Percentiles rank a stretch among this genome's conserved stretches.
Conservation (phyloP, 2,888 invertebrate species). For the Tetropium fuscum region DNA sequence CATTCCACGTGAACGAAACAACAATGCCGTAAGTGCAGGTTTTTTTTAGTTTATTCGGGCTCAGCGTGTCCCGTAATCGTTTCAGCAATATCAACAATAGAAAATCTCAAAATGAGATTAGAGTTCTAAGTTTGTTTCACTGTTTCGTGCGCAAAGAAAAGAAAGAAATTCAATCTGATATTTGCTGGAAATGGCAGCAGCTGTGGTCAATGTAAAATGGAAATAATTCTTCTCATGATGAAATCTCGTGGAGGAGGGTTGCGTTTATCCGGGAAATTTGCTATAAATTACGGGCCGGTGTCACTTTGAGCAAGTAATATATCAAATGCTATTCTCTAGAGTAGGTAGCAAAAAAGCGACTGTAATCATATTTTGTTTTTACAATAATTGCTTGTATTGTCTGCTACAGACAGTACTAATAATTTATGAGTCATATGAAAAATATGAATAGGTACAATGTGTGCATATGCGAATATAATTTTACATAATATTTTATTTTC, state of each 20-base stretch:
- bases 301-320: too few relatives aligned
- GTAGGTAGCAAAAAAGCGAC: too few relatives aligned
- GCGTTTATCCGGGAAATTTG: background rate
- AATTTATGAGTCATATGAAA: too few relatives aligned
- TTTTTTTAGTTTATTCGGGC: constrained; percentile 10
- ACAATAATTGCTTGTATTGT: too few relatives aligned
- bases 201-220: constrained; percentile 57
- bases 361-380: too few relatives aligned
- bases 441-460: too few relatives aligned
- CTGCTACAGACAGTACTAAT: too few relatives aligned
- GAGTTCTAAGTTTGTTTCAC: constrained; percentile 33
- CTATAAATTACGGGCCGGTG: constrained; percentile 3
- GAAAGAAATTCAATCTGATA: constrained; percentile 51
- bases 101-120: constrained; percentile 45
- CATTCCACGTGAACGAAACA: too few relatives aligned
- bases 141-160: constrained; percentile 35
- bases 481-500: too few relatives aligned
- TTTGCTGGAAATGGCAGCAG: constrained; percentile 51
- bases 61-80: constrained; percentile 44
- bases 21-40: background rate
- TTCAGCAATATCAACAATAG: constrained; percentile 45
- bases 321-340: too few relatives aligned
- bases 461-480: too few relatives aligned
- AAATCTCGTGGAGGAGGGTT: constrained; percentile 20
- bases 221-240: constrained; percentile 53